Evolutionary conservation across 2,888 invertebrate genomes (phyloP), one percentile per base, ranked within the genome.

Genomic region (Dynastes maya): DNA sequence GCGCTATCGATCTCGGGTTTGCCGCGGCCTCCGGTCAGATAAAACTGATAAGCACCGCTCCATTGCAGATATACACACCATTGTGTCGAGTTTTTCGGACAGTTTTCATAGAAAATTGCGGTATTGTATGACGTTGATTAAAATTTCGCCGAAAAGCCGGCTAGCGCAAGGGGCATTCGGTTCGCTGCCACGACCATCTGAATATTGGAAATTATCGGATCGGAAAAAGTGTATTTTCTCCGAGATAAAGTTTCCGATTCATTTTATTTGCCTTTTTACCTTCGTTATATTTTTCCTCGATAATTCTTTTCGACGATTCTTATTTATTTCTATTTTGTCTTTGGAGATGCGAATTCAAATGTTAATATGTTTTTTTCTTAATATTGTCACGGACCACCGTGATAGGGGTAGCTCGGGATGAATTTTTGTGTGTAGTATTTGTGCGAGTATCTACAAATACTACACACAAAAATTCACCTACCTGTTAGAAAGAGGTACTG

Each of bases 101-200:
- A 76, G 76, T 76, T 76, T 72, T 76, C 67, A 64, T 76, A 76
- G 76, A 76, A 76, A 76, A 76, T 76, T 76, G 64, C 76, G 40
- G 53, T 55, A 76, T 64, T 76, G 76, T 76, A 76, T 29, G 65
- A 67, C 63, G 67, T 76, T 76, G 76, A 76, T 76, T 76, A 76
- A 76, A 76, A 67, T 76, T 76, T 67, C 67, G 65, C 53, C 55
- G 76, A 76, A 55, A 37, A 53, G 53, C 13, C 58, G 22, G 9
- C 40, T 27, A n/a, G 32, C 32, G 63, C 1, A 63, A 4, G 29
- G 32, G 67, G 16, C 45, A 67, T 58, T 71, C 32, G 37, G 55
- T 71, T 68, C 49, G 22, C 71, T 71, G 71, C 37, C 71, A 71
- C 71, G 71, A 37, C 16, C 71, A 71, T 71, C 71, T 71, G 71